Conservation (phyloP, 30 jellyfish, hydroid and myxozoan genomes). For the Sanderia malayensis region DNA sequence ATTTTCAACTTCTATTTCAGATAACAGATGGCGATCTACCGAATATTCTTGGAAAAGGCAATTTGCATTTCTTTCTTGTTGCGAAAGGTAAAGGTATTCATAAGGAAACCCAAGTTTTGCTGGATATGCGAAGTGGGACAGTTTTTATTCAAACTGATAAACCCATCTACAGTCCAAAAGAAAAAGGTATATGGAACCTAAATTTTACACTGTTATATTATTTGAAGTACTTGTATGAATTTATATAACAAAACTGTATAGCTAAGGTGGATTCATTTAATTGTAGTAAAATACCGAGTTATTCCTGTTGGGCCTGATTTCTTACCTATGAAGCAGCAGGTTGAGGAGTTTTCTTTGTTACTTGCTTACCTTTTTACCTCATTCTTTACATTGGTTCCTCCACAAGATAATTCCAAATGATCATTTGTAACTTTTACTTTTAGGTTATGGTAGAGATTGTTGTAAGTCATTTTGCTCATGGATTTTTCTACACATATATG, state of each 20-base stretch:
- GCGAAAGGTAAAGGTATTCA: slow-evolving; percentile 44
- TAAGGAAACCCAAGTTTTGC: slow-evolving; percentile 36
- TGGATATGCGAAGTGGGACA: slow-evolving; percentile 43
- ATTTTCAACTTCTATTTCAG: slow-evolving; percentile 9
- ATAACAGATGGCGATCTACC: slow-evolving; percentile 55
- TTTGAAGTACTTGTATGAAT: too few relatives aligned
- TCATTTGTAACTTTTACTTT: too few relatives aligned
- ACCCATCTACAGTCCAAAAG: slow-evolving; percentile 69
- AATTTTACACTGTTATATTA: too few relatives aligned
- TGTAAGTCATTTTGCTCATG: too few relatives aligned
- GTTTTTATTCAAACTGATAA: slow-evolving; percentile 78
- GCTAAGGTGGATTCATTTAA: too few relatives aligned
- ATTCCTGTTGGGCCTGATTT: slow-evolving; percentile 57
- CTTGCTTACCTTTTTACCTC: too few relatives aligned
- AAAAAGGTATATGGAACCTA: slow-evolving; percentile 34
- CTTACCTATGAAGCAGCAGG: slow-evolving; percentile 53
- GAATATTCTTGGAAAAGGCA: slow-evolving; percentile 9
- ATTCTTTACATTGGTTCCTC: too few relatives aligned
- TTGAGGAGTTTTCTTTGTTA: not conserved
- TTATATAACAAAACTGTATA: too few relatives aligned
- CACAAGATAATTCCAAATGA: too few relatives aligned
- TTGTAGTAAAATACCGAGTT: slow-evolving; percentile 60
- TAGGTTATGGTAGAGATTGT: too few relatives aligned
- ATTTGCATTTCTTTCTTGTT: slow-evolving; percentile 19
- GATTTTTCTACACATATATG: too few relatives aligned